phyloP scores from a whole-genome alignment of 1,140 invertebrate genomes.

The Brachionus manjavacas region DNA sequence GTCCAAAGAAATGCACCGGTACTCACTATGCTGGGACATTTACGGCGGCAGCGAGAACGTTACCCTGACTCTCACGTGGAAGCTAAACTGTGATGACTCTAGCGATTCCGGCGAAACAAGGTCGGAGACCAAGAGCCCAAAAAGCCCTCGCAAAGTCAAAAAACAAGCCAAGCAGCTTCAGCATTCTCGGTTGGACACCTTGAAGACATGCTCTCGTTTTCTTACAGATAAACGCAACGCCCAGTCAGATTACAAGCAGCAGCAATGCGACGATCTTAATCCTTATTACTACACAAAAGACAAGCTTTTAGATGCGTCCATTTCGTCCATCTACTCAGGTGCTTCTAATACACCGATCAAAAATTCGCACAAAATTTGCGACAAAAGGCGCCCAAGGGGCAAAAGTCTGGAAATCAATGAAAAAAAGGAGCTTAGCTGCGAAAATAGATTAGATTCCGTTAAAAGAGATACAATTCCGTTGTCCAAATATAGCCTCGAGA shows the following conservation, averaged over 20 bases:
- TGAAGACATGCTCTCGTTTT: constrained; percentile 16
- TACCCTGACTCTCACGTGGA: constrained; percentile 39
- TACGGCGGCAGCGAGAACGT: constrained; percentile 27
- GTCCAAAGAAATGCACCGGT: constrained; percentile 41
- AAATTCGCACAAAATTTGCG: background rate
- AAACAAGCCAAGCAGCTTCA: constrained; percentile 3
- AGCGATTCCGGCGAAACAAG: background rate
- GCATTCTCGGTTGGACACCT: background rate
- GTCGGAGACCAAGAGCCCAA: background rate
- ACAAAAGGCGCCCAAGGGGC: background rate
- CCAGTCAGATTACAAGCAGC: constrained; percentile 2
- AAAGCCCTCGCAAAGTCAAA: background rate
- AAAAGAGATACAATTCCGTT: background rate
- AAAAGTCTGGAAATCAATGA: constrained; percentile 17
- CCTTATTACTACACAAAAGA: background rate
- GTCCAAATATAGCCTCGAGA: background rate
- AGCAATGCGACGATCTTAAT: background rate
- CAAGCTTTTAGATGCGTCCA: background rate
- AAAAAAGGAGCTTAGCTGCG: background rate
- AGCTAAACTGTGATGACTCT: background rate
- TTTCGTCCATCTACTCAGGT: background rate
- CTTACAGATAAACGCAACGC: background rate
- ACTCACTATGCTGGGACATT: constrained; percentile 41
- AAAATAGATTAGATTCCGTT: background rate
- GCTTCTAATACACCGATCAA: background rate